Conservation (phyloP, 2,797 vertebrate species). For the Cygnus olor region DNA sequence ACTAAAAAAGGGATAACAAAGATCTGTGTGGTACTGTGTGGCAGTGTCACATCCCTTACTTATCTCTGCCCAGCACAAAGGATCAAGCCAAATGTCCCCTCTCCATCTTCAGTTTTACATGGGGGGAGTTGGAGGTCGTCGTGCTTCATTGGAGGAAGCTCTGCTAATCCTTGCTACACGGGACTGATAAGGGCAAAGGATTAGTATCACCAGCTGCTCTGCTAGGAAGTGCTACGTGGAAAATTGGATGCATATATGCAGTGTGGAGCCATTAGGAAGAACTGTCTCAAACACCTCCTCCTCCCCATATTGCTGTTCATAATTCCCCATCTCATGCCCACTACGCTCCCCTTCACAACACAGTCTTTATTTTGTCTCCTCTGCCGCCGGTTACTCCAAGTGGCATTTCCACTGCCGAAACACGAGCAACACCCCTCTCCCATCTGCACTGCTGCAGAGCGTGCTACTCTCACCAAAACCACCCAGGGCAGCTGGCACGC, state of each 20-base stretch:
- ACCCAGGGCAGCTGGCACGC: rapidly evolving
- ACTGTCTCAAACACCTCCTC: background rate
- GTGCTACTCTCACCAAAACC: background rate
- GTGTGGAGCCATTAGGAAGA: constrained; percentile 40
- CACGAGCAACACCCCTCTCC: background rate
- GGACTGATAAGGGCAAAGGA: background rate
- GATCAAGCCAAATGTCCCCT: background rate
- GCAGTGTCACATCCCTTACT: background rate
- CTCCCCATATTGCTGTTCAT: background rate
- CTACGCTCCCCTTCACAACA: background rate
- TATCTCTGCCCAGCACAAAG: background rate
- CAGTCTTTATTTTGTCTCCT: background rate
- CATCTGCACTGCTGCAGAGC: background rate
- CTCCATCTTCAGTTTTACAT: background rate
- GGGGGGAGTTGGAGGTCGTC: background rate
- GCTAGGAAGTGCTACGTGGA: constrained; percentile 1
- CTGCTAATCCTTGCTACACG: constrained; percentile 10
- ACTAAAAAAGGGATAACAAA: background rate
- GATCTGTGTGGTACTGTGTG: background rate
- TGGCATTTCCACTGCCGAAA: background rate
- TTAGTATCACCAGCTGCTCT: constrained; percentile 48
- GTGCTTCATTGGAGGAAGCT: background rate
- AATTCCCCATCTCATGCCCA: background rate
- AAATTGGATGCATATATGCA: constrained; percentile 56
- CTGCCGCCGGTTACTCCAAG: background rate